Evolutionary conservation across 2,113 vertebrate species (phyloP), one percentile per base, ranked within the genome.

Genomic region (Tychaedon coryphoeus): DNA sequence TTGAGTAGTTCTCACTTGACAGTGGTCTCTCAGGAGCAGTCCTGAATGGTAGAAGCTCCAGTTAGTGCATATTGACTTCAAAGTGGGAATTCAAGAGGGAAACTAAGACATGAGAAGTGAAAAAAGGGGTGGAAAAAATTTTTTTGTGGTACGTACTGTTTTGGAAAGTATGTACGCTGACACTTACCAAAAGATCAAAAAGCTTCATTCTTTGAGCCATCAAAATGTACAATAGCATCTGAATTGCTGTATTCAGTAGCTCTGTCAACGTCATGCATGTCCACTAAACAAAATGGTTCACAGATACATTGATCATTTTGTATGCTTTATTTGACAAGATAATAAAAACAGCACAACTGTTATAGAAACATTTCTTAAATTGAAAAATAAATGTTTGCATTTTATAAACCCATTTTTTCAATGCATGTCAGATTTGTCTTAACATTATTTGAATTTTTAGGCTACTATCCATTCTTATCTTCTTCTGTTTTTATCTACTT

Each of bases 191-290:
- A 91, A 92, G 9, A 61, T 36, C 17, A 66, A 87, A 81, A 33
- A 86, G 5, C 42, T 88, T 61, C 10, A 43, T 70, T 36, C 20
- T 72, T 53, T 51, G 57, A 95, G 75, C 71, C 90, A 54, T 90
- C 91, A 93, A 96, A 97, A 96, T 96, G 74, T 85, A 79, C 74
- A n/a, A 85, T 94, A 96, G 43, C 83, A 18, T 91, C 80, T 76
- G 43, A 62, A 72, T 64, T 85, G 57, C 42, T 72, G n/a, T 78
- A 29, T 84, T 90, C 29, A 43, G 18, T 90, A 92, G 77, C 43
- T 84, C 36, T 67, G 1, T 95, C 57, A 88, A 72, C n/a, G 10
- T 67, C 78, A 93, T 85, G 69, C 84, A 94, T 76, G 86, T 88
- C 43, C 84, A 86, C 86, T 76, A 95, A 95, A 90, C 22, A 76